Evolutionary conservation across 2,113 vertebrate genomes (phyloP).

Genomic region (Gymnorhina tibicen): DNA sequence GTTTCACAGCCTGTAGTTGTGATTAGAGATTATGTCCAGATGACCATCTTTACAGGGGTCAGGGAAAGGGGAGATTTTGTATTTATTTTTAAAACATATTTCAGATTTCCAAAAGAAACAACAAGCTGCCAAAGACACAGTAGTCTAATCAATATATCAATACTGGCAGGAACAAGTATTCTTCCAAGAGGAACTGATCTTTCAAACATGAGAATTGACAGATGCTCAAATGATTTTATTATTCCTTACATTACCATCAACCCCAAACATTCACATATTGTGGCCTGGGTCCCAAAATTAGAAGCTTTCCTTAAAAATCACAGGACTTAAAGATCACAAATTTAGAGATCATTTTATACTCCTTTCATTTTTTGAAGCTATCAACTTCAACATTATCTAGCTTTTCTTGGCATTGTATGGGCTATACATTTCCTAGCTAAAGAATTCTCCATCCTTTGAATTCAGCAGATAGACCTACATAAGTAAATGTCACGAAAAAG

Average conservation of each 20-base stretch:
- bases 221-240: background rate
- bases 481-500: background rate
- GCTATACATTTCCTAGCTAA: background rate
- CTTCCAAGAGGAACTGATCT: background rate
- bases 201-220: background rate
- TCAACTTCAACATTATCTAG: background rate
- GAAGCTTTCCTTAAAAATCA: background rate
- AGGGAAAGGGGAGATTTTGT: background rate
- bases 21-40: background rate
- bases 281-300: background rate
- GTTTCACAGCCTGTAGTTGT: background rate
- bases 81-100: background rate
- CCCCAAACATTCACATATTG: background rate
- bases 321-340: background rate
- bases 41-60: background rate
- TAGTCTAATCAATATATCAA: slow-evolving; percentile 5
- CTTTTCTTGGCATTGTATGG: background rate
- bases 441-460: background rate
- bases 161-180: background rate
- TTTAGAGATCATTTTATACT: background rate
- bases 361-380: background rate
- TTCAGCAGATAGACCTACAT: background rate
- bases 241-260: background rate
- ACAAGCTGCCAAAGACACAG: background rate
- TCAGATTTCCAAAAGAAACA: slow-evolving; percentile 25